A percentile compares a stretch with the other conserved stretches of the same genome.
Evolutionary conservation across 2,888 invertebrate genomes (phyloP).

Genomic region (Iselma pallidipennis): DNA sequence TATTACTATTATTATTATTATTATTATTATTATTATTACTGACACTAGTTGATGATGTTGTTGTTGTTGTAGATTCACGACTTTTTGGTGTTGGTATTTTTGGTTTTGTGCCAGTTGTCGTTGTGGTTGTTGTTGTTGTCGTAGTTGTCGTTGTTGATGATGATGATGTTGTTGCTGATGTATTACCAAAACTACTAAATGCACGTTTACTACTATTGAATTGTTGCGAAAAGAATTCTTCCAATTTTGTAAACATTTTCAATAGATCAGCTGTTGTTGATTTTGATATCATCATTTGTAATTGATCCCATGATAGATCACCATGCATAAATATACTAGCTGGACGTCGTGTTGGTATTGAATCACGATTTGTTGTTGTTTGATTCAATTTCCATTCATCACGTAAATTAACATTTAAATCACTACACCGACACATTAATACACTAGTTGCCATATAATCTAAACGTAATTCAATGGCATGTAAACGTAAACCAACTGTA

Average conservation of each 20-base stretch:
- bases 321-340: conserved; percentile 92
- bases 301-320: conserved; percentile 91
- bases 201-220: conserved; percentile 94
- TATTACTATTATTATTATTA: too few relatives aligned
- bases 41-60: conserved; percentile 1
- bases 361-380: conserved; percentile 54
- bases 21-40: too few relatives aligned
- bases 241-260: conserved; percentile 95
- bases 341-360: conserved; percentile 71
- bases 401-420: conserved; percentile 75
- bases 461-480: conserved; percentile 85
- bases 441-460: conserved; percentile 99
- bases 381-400: conserved; percentile 85
- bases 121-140: not conserved
- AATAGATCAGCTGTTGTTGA: conserved; percentile 95
- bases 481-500: conserved; percentile 77
- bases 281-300: conserved; percentile 96
- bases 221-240: conserved; percentile 98
- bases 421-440: conserved; percentile 86
- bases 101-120: conserved; percentile 35
- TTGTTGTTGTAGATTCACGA: conserved; percentile 4
- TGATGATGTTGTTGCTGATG: conserved; percentile 38
- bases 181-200: conserved; percentile 60
- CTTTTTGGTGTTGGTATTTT: conserved; percentile 22
- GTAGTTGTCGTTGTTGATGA: conserved; percentile 22